Evolutionary conservation across 2,888 invertebrate genomes (phyloP).

Genomic region (Leptogaster cylindrica): DNA sequence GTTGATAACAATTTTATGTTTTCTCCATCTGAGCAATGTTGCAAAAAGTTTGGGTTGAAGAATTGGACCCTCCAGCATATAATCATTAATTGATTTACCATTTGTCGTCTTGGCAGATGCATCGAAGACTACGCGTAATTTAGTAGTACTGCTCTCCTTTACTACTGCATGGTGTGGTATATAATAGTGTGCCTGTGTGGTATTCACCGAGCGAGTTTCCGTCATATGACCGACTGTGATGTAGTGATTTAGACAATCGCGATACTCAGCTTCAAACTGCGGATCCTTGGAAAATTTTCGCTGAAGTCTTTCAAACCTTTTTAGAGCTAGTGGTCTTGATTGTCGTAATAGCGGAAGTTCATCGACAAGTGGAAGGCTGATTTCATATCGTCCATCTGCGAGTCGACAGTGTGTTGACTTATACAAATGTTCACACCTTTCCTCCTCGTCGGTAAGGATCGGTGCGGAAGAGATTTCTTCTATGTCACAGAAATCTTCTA

Average conservation of each 20-base stretch:
- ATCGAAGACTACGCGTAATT: no score
- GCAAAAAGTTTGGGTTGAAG: neutral
- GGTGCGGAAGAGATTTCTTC: neutral
- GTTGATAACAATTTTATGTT: neutral
- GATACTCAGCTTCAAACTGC: neutral
- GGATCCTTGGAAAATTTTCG: neutral
- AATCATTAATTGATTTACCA: no score
- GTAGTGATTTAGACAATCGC: no score
- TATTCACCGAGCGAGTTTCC: neutral
- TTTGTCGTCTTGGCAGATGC: no score
- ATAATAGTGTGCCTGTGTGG: neutral
- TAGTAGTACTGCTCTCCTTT: neutral
- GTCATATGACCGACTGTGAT: neutral
- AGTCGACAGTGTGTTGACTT: no score
- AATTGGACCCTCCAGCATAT: neutral
- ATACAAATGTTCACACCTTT: no score
- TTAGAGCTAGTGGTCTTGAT: neutral
- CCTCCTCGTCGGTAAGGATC: neutral
- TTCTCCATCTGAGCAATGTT: neutral
- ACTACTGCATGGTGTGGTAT: slow-evolving; percentile 1
- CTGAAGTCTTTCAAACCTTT: neutral
- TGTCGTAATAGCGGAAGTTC: neutral
- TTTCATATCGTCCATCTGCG: neutral
- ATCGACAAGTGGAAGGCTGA: neutral
- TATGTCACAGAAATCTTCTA: no score